Evolutionary conservation across 2,797 vertebrate genomes (phyloP).

Genomic region (Paguma larvata): DNA sequence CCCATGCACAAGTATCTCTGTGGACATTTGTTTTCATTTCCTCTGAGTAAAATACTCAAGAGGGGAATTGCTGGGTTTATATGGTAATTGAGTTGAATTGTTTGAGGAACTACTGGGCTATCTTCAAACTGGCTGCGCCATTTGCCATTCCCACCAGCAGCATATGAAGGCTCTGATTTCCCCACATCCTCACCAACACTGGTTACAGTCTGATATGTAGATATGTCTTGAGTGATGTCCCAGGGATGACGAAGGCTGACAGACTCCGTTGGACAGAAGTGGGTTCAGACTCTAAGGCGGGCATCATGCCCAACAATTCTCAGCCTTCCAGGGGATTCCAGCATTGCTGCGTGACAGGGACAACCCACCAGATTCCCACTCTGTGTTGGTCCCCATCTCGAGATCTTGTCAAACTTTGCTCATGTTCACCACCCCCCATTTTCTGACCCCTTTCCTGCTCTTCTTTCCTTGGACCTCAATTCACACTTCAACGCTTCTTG

Average conservation of each 20-base stretch:
- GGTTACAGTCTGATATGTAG: rapidly evolving
- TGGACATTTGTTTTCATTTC: not conserved
- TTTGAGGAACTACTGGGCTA: not conserved
- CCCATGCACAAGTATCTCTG: not conserved
- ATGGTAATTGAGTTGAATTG: rapidly evolving
- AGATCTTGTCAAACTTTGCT: rapidly evolving
- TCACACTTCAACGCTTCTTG: not conserved
- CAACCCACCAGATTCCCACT: rapidly evolving
- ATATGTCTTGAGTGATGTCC: too few relatives aligned
- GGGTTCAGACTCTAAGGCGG: not conserved
- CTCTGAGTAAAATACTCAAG: not conserved
- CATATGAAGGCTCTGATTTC: rapidly evolving
- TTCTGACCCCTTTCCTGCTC: rapidly evolving
- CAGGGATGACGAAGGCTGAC: not conserved
- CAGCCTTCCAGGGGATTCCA: too few relatives aligned
- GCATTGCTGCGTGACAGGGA: rapidly evolving
- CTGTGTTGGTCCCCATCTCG: rapidly evolving
- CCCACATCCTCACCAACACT: rapidly evolving
- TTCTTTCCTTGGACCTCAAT: not conserved
- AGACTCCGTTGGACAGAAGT: not conserved
- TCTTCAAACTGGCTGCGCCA: too few relatives aligned
- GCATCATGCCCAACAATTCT: rapidly evolving
- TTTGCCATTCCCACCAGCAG: not conserved
- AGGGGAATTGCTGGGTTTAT: not conserved
- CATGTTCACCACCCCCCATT: too few relatives aligned